These are phyloP conservation scores for Peromyscus californicus DNA, from an alignment of 2,113 vertebrate species.

Conservation along the genomic window DNA sequence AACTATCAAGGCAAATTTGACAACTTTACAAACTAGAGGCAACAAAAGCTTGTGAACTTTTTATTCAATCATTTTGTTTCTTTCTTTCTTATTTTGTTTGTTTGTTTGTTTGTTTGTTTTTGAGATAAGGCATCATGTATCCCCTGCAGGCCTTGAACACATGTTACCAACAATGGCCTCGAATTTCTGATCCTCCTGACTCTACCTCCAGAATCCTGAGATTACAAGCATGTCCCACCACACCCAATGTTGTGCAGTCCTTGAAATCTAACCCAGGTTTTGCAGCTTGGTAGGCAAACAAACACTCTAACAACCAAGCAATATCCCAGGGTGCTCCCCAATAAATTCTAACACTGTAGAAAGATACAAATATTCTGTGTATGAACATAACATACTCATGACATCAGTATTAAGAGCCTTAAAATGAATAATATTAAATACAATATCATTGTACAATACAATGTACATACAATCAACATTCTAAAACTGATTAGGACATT, in stretches of 20 bases:
- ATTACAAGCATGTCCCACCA: not conserved
- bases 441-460: not conserved
- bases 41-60: not conserved
- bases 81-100: not conserved
- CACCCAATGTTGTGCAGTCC: not conserved
- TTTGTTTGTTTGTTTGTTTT: not conserved
- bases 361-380: not conserved
- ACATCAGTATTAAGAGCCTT: not conserved
- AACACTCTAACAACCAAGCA: not conserved
- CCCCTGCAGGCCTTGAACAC: not conserved
- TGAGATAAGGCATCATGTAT: not conserved
- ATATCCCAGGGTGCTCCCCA: not conserved
- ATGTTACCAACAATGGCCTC: not conserved
- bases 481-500: conserved; percentile 22
- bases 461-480: not conserved
- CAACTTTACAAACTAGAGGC: not conserved
- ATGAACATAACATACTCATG: not conserved
- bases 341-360: not conserved
- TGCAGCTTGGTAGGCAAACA: not conserved
- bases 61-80: not conserved
- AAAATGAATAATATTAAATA: not conserved
- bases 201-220: not conserved
- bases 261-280: not conserved
- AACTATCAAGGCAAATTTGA: not conserved
- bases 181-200: not conserved